These are phyloP conservation scores for Xyrauchen texanus DNA, from an alignment of 2,113 vertebrate genomes.

Conservation along the genomic window DNA sequence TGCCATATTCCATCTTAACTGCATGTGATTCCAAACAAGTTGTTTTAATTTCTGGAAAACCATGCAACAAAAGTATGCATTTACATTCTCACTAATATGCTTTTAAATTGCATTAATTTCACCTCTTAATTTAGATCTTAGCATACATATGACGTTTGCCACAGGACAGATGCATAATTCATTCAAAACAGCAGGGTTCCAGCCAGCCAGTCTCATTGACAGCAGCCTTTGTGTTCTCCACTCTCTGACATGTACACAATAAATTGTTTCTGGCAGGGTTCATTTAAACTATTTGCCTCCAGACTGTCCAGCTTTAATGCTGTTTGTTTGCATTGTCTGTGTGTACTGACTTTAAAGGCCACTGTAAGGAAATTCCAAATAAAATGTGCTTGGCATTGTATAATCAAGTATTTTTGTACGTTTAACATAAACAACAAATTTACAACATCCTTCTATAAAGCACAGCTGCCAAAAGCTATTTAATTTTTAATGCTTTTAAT, in stretches of 20 bases:
- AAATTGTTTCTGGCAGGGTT: constrained; percentile 63
- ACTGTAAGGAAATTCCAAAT: not conserved
- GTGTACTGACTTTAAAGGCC: constrained; percentile 7
- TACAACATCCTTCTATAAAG: not conserved
- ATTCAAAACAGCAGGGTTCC: constrained; percentile 29
- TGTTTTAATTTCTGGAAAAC: not conserved
- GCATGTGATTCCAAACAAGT: not conserved
- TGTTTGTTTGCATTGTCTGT: constrained; percentile 65
- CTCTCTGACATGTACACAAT: constrained; percentile 59
- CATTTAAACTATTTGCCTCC: constrained; percentile 68
- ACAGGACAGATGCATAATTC: constrained; percentile 32
- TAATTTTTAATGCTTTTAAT: not conserved
- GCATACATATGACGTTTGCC: not conserved
- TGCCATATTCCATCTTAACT: not conserved
- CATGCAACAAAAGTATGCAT: not conserved
- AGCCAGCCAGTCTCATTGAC: constrained; percentile 21
- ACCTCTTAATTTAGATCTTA: not conserved
- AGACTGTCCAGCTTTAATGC: constrained; percentile 67
- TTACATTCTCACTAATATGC: not conserved
- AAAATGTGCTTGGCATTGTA: not conserved
- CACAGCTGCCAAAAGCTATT: not conserved
- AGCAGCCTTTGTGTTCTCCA: constrained; percentile 26
- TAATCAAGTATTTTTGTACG: constrained; percentile 1
- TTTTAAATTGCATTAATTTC: not conserved
- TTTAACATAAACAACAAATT: not conserved